Percentiles rank a stretch among this genome's conserved stretches.
Conservation (phyloP, 2,888 invertebrate species). For the Epistrophe eligans region DNA sequence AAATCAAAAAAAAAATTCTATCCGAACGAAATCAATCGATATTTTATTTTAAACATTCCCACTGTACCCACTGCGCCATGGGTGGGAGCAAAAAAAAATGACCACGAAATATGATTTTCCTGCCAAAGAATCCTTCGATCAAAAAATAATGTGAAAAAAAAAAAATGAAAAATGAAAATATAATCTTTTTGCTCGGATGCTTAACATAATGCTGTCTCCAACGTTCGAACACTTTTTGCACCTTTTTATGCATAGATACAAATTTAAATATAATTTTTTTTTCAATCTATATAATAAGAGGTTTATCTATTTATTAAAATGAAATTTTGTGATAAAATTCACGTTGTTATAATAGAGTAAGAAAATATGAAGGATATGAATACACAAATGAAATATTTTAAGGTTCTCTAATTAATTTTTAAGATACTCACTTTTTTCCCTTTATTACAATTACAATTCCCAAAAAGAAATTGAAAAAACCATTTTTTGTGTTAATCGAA, state of each 20-base stretch:
- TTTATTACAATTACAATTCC: neutral
- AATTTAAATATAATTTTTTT: conserved; percentile 34
- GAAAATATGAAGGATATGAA: conserved; percentile 15
- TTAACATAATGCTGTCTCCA: conserved; percentile 83
- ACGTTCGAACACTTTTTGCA: conserved; percentile 71
- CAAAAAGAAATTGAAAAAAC: neutral
- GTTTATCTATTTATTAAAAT: neutral
- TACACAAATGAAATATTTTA: conserved; percentile 27
- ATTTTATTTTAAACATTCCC: conserved; percentile 78
- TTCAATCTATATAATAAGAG: conserved; percentile 21
- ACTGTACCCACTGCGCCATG: conserved; percentile 23
- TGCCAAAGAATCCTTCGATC: conserved; percentile 62
- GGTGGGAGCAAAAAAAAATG: conserved; percentile 44
- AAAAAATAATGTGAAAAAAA: conserved; percentile 38
- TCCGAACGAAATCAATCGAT: conserved; percentile 78
- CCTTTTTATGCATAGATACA: conserved; percentile 66
- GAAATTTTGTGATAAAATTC: conserved; percentile 23
- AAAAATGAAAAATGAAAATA: conserved; percentile 60
- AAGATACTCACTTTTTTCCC: conserved; percentile 17
- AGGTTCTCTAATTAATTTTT: conserved; percentile 33
- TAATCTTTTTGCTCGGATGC: conserved; percentile 80
- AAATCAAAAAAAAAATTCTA: conserved; percentile 35
- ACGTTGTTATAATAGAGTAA: conserved; percentile 34
- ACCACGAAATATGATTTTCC: conserved; percentile 55
- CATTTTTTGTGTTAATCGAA: conserved; percentile 73